Conservation (phyloP, 2,888 invertebrate species). For the Andrena bucephala region DNA sequence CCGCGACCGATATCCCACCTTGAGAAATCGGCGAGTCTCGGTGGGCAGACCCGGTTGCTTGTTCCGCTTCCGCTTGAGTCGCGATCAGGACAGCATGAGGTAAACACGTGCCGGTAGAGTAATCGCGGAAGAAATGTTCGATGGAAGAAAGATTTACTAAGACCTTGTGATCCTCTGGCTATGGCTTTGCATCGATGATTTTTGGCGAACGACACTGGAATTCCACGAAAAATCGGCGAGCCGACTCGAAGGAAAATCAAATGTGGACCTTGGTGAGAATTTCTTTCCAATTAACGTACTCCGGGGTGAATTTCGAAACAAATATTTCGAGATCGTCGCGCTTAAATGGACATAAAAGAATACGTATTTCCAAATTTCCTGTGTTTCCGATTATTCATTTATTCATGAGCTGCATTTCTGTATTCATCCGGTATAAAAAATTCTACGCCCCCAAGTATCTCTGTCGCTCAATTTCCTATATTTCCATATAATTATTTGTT, state of each 20-base stretch:
- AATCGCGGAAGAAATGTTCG: conserved; percentile 1
- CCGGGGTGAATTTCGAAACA: neutral
- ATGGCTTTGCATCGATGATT: neutral
- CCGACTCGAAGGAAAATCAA: neutral
- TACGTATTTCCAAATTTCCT: neutral
- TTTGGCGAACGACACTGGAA: neutral
- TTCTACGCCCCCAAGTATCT: no score
- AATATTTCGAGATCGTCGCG: neutral
- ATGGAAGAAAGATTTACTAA: neutral
- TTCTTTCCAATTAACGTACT: neutral
- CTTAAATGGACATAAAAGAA: neutral
- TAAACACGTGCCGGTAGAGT: conserved; percentile 17
- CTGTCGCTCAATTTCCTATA: neutral
- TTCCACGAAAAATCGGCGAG: neutral
- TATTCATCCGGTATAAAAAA: no score
- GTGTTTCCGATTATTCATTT: no score
- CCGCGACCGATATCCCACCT: conserved; percentile 26
- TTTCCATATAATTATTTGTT: neutral
- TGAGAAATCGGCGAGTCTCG: neutral
- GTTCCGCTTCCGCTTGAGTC: conserved; percentile 22
- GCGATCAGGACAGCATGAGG: conserved; percentile 10
- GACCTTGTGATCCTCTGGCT: neutral
- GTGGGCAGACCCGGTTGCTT: neutral
- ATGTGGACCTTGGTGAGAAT: neutral
- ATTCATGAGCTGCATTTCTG: no score